Percentiles rank a stretch among this genome's conserved stretches.
Evolutionary conservation across 1,140 invertebrate genomes (phyloP).

Genomic region (Heliconius eleuchia): DNA sequence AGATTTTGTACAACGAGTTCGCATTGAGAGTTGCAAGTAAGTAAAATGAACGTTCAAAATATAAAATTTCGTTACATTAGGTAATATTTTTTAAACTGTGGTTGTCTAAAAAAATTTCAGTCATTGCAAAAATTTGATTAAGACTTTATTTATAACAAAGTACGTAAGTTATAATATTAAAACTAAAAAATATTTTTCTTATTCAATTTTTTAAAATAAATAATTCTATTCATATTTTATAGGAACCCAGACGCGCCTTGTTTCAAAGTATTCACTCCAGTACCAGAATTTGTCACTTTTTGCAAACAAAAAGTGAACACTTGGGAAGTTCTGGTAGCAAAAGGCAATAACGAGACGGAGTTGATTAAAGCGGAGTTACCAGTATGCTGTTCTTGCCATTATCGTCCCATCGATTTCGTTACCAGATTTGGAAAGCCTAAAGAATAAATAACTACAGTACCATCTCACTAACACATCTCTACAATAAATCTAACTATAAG

Average conservation of each 20-base stretch:
- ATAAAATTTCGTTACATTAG: neutral
- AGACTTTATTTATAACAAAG: no score
- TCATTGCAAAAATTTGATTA: no score
- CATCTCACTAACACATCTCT: no score
- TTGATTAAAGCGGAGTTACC: conserved; percentile 34
- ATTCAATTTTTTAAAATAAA: neutral
- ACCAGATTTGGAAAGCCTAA: conserved; percentile 25
- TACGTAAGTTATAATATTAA: no score
- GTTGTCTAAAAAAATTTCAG: neutral
- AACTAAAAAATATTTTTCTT: neutral
- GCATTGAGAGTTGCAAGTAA: conserved; percentile 62
- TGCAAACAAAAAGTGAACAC: conserved; percentile 42
- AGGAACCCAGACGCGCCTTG: conserved; percentile 38
- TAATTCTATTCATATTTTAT: conserved; percentile 14
- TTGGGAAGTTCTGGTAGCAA: conserved; percentile 38
- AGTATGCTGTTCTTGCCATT: conserved; percentile 42
- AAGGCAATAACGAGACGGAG: conserved; percentile 37
- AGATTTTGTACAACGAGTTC: conserved; percentile 58
- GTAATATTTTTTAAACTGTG: neutral
- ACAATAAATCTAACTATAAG: no score
- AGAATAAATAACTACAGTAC: neutral
- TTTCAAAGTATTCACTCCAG: conserved; percentile 29
- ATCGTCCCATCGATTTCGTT: conserved; percentile 15
- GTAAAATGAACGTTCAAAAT: conserved; percentile 21
- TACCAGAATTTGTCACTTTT: conserved; percentile 28